Evolutionary conservation across 2,113 vertebrate genomes (phyloP).

Genomic region (Dipodomys stephensi): DNA sequence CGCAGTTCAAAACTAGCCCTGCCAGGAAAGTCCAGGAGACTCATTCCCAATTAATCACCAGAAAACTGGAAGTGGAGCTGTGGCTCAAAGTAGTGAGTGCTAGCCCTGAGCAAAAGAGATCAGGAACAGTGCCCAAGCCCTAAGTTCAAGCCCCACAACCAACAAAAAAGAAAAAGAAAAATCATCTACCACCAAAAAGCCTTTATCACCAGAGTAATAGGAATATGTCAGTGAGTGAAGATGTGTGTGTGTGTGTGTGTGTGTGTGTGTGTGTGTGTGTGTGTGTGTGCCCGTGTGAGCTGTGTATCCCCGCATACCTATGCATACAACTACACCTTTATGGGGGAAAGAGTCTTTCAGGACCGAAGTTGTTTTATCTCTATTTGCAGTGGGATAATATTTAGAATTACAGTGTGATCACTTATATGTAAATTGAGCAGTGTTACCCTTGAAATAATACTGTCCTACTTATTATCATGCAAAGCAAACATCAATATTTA

Average conservation of each 20-base stretch:
- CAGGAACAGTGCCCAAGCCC: no score
- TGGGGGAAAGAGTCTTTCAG: not conserved
- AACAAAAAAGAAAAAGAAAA: no score
- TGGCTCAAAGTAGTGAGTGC: no score
- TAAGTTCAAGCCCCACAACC: no score
- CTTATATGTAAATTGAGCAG: not conserved
- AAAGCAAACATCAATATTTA: not conserved
- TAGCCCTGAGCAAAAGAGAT: no score
- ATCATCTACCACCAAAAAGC: not conserved
- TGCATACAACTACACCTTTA: not conserved
- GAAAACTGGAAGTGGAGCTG: no score
- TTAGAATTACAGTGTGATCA: conserved; percentile 16
- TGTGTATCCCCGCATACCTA: not conserved
- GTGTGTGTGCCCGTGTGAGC: no score
- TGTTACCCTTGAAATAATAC: not conserved
- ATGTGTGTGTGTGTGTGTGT: not conserved
- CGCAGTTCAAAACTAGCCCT: no score
- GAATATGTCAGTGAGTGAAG: not conserved
- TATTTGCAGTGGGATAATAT: not conserved
- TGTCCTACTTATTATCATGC: not conserved
- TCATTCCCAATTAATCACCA: no score
- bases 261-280: not conserved
- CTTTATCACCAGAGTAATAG: not conserved
- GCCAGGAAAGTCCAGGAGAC: no score
- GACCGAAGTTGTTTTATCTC: not conserved